phyloP scores from a whole-genome alignment of 2,797 vertebrate genomes.

The Ciconia nigra region DNA sequence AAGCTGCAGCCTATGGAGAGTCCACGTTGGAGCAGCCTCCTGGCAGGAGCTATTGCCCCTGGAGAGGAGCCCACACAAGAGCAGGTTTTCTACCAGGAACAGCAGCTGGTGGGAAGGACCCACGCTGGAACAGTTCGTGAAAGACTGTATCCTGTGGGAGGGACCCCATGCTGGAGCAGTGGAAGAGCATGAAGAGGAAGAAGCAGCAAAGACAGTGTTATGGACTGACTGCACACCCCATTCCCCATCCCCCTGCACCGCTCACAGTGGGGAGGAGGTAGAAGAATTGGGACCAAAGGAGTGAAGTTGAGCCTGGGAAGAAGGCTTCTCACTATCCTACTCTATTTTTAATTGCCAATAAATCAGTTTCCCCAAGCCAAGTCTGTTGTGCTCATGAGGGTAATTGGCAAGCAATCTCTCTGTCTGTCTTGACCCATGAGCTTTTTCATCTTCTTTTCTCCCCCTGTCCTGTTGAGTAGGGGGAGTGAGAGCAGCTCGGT shows the following conservation, averaged over 20 bases:
- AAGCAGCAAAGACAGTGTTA: neutral
- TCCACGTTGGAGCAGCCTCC: neutral
- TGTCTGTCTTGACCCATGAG: neutral
- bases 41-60: neutral
- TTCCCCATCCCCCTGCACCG: fast-evolving
- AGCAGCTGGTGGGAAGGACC: neutral
- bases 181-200: neutral
- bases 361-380: neutral
- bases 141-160: neutral
- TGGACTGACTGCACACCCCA: fast-evolving
- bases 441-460: neutral
- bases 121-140: neutral
- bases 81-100: neutral
- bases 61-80: neutral
- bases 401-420: neutral
- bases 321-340: neutral
- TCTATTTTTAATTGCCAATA: neutral
- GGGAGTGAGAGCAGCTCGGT: neutral
- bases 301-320: neutral
- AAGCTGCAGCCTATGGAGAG: neutral
- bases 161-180: neutral
- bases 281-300: neutral
- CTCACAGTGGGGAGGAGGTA: neutral
- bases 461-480: neutral
- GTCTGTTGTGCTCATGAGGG: neutral